A percentile compares a stretch with the other conserved stretches of the same genome.
Conservation (phyloP, 30 jellyfish, hydroid and myxozoan genomes). For the Turritopsis dohrnii region DNA sequence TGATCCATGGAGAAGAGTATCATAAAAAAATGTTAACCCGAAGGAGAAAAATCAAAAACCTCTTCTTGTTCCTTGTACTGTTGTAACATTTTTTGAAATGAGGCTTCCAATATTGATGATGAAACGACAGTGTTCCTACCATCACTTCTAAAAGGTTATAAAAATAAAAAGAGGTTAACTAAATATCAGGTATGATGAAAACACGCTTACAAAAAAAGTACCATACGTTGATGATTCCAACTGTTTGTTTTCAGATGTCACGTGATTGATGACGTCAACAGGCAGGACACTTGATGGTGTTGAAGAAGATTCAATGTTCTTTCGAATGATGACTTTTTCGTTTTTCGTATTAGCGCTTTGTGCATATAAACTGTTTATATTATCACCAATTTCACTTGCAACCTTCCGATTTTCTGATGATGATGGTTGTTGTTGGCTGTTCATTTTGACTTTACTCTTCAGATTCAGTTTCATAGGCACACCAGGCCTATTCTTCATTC, state of each 20-base stretch:
- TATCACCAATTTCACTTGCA: too few species aligned
- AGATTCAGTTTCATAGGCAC: conserved; percentile 18
- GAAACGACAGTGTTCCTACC: conserved; percentile 13
- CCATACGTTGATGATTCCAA: not conserved
- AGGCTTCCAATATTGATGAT: conserved; percentile 47
- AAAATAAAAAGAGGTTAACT: not conserved
- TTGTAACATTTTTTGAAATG: conserved; percentile 63
- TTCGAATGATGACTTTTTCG: not conserved
- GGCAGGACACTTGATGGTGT: not conserved
- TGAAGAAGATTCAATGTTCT: not conserved
- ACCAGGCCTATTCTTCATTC: not conserved
- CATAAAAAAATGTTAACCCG: too few species aligned
- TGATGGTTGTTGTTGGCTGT: not conserved
- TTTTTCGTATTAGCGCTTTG: not conserved
- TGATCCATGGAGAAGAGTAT: too few species aligned
- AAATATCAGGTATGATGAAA: not conserved
- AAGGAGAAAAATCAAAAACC: conserved; percentile 58
- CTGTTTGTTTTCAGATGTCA: not conserved
- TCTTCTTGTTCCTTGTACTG: conserved; percentile 32
- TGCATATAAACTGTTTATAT: not conserved
- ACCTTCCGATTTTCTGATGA: too few species aligned
- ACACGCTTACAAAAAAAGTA: not conserved
- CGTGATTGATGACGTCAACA: not conserved
- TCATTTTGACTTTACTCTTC: not conserved
- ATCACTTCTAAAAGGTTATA: not conserved